These are phyloP conservation scores for Idris sp. DNA, from an alignment of 1,140 invertebrate genomes.

Conservation along the genomic window DNA sequence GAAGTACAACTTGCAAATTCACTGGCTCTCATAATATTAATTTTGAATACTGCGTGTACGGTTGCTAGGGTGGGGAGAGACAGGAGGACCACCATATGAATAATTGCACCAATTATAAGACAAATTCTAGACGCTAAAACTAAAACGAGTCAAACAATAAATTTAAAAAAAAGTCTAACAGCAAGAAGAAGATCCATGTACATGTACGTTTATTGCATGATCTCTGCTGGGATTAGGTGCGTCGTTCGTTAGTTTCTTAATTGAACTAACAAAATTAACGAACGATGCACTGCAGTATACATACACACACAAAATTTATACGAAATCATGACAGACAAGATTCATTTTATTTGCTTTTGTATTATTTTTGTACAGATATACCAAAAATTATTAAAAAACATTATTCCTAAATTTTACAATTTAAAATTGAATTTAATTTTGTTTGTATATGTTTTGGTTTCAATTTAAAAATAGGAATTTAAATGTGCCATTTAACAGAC, in stretches of 20 bases:
- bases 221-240: conserved; percentile 63
- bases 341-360: no score
- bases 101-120: conserved; percentile 20
- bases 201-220: conserved; percentile 5
- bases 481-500: no score
- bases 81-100: conserved; percentile 2
- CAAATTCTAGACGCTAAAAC: conserved; percentile 6
- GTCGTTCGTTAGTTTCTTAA: conserved; percentile 43
- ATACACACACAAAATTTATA: conserved; percentile 19
- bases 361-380: conserved; percentile 30
- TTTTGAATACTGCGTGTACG: not conserved
- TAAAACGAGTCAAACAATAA: no score
- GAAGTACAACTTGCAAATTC: conserved; percentile 1
- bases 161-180: not conserved
- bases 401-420: no score
- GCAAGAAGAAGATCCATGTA: not conserved
- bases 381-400: no score
- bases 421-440: no score
- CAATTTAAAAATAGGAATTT: no score
- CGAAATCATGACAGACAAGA: conserved; percentile 19
- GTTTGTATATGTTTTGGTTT: no score
- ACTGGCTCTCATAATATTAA: conserved; percentile 6
- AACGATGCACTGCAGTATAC: conserved; percentile 15
- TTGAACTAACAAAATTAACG: conserved; percentile 28
- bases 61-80: not conserved